These are phyloP conservation scores for Xestobium rufovillosum DNA, from an alignment of 2,888 invertebrate species.

Conservation along the genomic window DNA sequence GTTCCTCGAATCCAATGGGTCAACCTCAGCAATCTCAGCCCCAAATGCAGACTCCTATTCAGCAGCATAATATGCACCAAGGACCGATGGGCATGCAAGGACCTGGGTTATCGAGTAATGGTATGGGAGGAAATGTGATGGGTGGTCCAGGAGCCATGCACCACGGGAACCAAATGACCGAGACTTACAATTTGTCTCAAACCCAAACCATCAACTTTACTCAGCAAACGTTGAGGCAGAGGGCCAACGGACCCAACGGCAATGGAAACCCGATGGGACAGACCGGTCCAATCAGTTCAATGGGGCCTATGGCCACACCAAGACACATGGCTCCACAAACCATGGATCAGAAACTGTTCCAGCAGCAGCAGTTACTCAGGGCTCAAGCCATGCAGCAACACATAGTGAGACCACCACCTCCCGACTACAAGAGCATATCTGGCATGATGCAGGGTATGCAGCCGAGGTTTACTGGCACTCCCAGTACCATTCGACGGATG, in stretches of 20 bases:
- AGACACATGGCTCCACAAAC: slow-evolving; percentile 32
- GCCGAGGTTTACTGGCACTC: slow-evolving; percentile 39
- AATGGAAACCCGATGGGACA: slow-evolving; percentile 26
- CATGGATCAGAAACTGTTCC: slow-evolving; percentile 39
- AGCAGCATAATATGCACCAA: background rate
- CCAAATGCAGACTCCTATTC: slow-evolving; percentile 22
- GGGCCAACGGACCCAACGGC: slow-evolving; percentile 40
- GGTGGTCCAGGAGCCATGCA: slow-evolving; percentile 20
- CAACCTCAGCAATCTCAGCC: slow-evolving; percentile 16
- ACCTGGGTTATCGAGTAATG: slow-evolving; percentile 16
- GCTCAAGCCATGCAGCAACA: slow-evolving; percentile 42
- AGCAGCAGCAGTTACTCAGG: slow-evolving; percentile 50
- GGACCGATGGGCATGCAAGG: slow-evolving; percentile 8
- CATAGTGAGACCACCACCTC: slow-evolving; percentile 66
- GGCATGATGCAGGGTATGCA: slow-evolving; percentile 42
- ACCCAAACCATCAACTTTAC: slow-evolving; percentile 81
- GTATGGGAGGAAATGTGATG: slow-evolving; percentile 26
- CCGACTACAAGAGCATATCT: slow-evolving; percentile 72
- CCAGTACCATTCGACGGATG: slow-evolving; percentile 53
- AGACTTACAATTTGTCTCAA: slow-evolving; percentile 69
- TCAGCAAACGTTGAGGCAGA: slow-evolving; percentile 59
- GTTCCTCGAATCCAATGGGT: slow-evolving; percentile 23
- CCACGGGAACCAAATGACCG: slow-evolving; percentile 29
- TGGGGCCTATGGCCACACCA: slow-evolving; percentile 19
- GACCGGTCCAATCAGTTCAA: slow-evolving; percentile 25